Base-by-base conservation (phyloP, 1,140 invertebrate genomes). In the Babylonia areolata region DNA sequence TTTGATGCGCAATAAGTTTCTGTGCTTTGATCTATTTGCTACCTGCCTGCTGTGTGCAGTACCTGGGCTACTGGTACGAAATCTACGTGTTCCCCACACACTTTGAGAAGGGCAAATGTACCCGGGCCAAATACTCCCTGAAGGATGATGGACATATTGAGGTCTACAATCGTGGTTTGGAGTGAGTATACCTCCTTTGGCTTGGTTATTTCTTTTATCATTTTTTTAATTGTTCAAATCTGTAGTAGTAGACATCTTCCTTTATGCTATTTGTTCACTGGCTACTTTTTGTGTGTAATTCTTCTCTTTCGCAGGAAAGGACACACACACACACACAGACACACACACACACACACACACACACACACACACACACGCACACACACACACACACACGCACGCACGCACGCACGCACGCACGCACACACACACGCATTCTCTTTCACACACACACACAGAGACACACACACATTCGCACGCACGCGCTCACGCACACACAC, bases 1-100 rank as follows among this genome's bases (percentile, higher is more conserved):
- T n/a, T n/a, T n/a, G n/a, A n/a, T n/a, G n/a, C n/a, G n/a, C n/a
- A n/a, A n/a, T n/a, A n/a, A n/a, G n/a, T n/a, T n/a, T n/a, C n/a
- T n/a, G n/a, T n/a, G n/a, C n/a, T n/a, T n/a, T n/a, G n/a, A n/a
- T n/a, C n/a, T n/a, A n/a, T n/a, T n/a, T n/a, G n/a, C n/a, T n/a
- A n/a, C n/a, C n/a, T n/a, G n/a, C n/a, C n/a, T n/a, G n/a, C n/a
- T n/a, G n/a, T 51, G 46, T 75, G 73, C 86, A 90, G 89, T 90
- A 90, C 77, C 86, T 90, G 31, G 89, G 89, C 9, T 51, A 86
- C 54, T 90, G 89, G 89, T 88, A 90, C 73, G 89, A 90, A 71
- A 88, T 90, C 23, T 42, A 86, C 40, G 85, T 85, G 54, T 87
- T 90, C 83, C 86, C 86, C 39, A 87, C 84, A 31, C 77, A 83